These are phyloP conservation scores for Eptatretus burgeri DNA, from an alignment of 2,113 vertebrate species.

Conservation along the genomic window DNA sequence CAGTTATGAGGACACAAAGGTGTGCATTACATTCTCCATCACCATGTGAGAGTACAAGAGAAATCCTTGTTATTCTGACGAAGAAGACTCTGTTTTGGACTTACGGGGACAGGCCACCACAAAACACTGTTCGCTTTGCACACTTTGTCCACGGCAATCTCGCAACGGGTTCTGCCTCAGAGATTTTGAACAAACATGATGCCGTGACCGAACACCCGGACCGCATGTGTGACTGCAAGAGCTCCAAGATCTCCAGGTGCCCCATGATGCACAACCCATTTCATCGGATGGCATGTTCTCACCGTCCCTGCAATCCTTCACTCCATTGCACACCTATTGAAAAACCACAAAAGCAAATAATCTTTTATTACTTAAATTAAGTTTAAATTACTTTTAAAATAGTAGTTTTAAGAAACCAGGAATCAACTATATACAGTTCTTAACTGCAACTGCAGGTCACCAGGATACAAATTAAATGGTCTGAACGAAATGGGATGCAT, in stretches of 20 bases:
- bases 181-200: slow-evolving; percentile 17
- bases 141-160: slow-evolving; percentile 21
- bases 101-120: slow-evolving; percentile 28
- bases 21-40: too few relatives aligned
- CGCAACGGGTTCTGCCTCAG: slow-evolving; percentile 15
- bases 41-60: too few relatives aligned
- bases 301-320: slow-evolving; percentile 22
- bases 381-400: too few relatives aligned
- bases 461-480: too few relatives aligned
- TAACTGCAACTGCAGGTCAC: too few relatives aligned
- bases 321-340: slow-evolving; percentile 34
- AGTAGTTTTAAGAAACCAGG: too few relatives aligned
- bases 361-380: too few relatives aligned
- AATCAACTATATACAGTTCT: too few relatives aligned
- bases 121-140: slow-evolving; percentile 32
- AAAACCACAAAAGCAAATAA: too few relatives aligned
- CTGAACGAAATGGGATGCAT: too few relatives aligned
- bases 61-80: too few relatives aligned
- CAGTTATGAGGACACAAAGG: neutral
- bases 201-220: slow-evolving; percentile 19
- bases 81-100: neutral
- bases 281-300: slow-evolving; percentile 19
- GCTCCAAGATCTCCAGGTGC: slow-evolving; percentile 32
- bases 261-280: slow-evolving; percentile 28
- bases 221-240: slow-evolving; percentile 33